Base-by-base conservation (phyloP, 2,888 invertebrate species). In the Trichogramma evanescens region DNA sequence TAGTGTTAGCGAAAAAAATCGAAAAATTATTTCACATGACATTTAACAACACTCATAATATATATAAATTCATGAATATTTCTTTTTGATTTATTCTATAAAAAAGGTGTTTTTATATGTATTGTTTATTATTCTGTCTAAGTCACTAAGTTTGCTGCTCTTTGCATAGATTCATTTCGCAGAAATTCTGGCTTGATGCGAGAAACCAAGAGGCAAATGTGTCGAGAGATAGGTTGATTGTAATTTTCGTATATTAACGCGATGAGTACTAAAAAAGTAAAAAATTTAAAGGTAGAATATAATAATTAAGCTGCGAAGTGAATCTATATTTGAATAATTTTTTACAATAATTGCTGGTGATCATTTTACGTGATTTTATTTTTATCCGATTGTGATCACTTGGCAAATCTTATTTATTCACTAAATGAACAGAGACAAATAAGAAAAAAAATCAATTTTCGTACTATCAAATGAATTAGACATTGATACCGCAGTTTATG, bases 401-500 rank as follows among this genome's bases (percentile, higher is more conserved):
- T 54, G 58, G 49, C 46, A 9, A 45, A 56, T 60, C 62, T 63
- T 58, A 61, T 63, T 56, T 61, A 54, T 57, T 51, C 56, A 54
- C 44, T 26, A n/a, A 59, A 53, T 48, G 5, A 9, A 61, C 50
- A 9, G 45, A 53, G 42, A 54, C 38, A 54, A 56, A 51, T 51
- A 60, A 41, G 9, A 50, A 43, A 53, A 59, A 45, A 61, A 55
- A 56, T 64, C 44, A 57, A 38, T 41, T 56, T 46, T 41, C 43
- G 6, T 57, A 57, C 52, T 53, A 56, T 52, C 57, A 26, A 26
- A 26, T 26, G 26, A 26, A 26, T 46, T 48, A 40, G 48, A 49
- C 48, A 59, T 60, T 61, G 58, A 63, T 65, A 63, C 61, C 63
- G 64, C 64, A 26, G 49, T 59, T 50, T 62, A 57, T 60, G 65